Base-by-base conservation (phyloP, 92 coral and sea anemone species). In the Anthopleura xanthogrammica region DNA sequence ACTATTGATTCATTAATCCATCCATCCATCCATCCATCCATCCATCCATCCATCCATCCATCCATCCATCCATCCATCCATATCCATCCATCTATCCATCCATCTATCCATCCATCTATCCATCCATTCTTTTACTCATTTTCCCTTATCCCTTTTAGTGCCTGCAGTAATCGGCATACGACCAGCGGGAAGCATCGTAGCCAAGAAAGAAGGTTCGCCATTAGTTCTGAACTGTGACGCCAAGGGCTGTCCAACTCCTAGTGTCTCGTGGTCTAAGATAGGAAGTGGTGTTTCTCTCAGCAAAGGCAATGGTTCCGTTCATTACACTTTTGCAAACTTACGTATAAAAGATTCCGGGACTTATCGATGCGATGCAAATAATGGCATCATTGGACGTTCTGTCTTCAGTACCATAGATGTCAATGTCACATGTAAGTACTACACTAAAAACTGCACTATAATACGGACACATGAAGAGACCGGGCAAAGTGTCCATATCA, bases 161-260 rank as follows among this genome's bases (percentile, higher is more conserved):
- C n/a, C 40, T 57, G 72, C 82, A 57, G 60, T 16, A 11, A 23
- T 79, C 50, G 1, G 2, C 54, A 24, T 79, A 57, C 12, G 41
- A 2, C 42, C 72, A 41, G 79, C 54, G 2, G 36, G 12, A 16
- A 57, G 24, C 22, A 46, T 4, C 46, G 50, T 78, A 29, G 23
- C 39, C 71, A 3, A 8, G 54, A 16, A 29, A 6, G 78, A 46
- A 72, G 75, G 56, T 5, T 60, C 52, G 16, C 39, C 13, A 9
- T 12, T 79, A 66, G 72, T 50, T 58, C 77, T 87, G 5, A 58
- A 16, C 60, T 87, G 87, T 41, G 66, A 52, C 43, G 90, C 87
- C 11, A 77, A 73, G 16, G 90, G 90, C 46, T 72, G 86, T 41
- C 87, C 90, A 71, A 52, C 74, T 43, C 90, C 90, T 29, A 83